Percentiles rank a stretch among this genome's conserved stretches.
Conservation (phyloP, 2,113 vertebrate species). For the Butorides virescens region DNA sequence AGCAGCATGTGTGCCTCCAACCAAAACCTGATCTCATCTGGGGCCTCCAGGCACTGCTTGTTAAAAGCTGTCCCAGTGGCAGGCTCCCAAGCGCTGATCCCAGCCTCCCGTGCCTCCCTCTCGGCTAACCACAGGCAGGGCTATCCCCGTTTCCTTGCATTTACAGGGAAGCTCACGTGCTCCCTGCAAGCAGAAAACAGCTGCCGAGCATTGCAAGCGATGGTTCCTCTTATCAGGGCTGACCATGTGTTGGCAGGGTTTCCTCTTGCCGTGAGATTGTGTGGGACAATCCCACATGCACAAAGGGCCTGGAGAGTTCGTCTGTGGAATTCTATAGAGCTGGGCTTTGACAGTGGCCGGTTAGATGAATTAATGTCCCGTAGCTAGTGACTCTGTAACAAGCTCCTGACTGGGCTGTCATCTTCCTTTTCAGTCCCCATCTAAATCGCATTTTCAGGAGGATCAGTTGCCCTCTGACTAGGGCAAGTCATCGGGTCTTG, state of each 20-base stretch:
- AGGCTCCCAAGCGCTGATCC: neutral
- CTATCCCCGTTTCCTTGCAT: neutral
- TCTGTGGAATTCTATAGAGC: neutral
- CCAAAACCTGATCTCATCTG: neutral
- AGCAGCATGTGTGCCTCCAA: neutral
- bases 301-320: neutral
- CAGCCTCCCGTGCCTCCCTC: neutral
- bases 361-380: neutral
- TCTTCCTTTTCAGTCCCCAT: neutral
- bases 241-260: slow-evolving; percentile 23
- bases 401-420: neutral
- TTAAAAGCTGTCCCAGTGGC: neutral
- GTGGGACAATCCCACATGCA: neutral
- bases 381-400: neutral
- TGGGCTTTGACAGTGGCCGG: neutral
- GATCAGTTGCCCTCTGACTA: neutral
- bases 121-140: neutral
- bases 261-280: slow-evolving; percentile 5
- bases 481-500: neutral
- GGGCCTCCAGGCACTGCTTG: neutral
- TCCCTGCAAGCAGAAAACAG: neutral
- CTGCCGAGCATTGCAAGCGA: neutral
- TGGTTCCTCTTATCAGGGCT: slow-evolving; percentile 28
- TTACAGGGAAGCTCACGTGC: neutral
- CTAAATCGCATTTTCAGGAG: neutral